Percentiles rank a stretch among this genome's conserved stretches.
phyloP scores from a whole-genome alignment of 1,140 invertebrate genomes.

The Dendrolimus kikuchii region DNA sequence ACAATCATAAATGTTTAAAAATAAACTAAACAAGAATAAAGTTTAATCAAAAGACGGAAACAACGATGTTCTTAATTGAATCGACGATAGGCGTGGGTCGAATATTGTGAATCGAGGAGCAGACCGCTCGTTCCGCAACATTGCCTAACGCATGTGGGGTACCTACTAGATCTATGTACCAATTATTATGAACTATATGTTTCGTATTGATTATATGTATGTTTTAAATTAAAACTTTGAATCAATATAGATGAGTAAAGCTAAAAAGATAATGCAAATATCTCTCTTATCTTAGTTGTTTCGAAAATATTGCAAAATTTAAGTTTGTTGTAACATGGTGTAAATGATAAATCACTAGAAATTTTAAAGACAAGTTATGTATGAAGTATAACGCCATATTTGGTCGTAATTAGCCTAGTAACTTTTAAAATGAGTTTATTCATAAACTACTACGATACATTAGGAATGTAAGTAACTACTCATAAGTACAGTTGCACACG shows the following conservation, averaged over 20 bases:
- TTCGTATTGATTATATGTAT: conserved; percentile 25
- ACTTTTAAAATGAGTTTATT: too few species aligned
- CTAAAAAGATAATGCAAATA: too few species aligned
- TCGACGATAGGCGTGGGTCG: conserved; percentile 28
- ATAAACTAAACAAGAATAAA: background rate
- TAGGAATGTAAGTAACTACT: background rate
- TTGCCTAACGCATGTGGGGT: conserved; percentile 25
- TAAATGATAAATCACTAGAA: too few species aligned
- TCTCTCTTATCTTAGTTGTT: too few species aligned
- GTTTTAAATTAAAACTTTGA: background rate
- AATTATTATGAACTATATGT: conserved; percentile 36
- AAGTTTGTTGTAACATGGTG: too few species aligned
- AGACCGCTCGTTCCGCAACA: conserved; percentile 25
- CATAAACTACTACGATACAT: too few species aligned
- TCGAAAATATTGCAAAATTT: too few species aligned
- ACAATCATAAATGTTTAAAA: background rate
- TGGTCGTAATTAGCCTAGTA: too few species aligned
- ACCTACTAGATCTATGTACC: conserved; percentile 12
- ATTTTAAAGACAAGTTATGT: too few species aligned
- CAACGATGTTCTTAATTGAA: conserved; percentile 24
- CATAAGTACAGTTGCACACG: conserved; percentile 4
- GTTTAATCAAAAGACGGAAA: conserved; percentile 25
- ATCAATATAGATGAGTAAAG: too few species aligned
- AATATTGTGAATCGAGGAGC: background rate
- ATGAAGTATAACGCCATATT: too few species aligned